Conservation (phyloP, 64 coral and sea anemone genomes). For the Hydrozoanthus tunicans region DNA sequence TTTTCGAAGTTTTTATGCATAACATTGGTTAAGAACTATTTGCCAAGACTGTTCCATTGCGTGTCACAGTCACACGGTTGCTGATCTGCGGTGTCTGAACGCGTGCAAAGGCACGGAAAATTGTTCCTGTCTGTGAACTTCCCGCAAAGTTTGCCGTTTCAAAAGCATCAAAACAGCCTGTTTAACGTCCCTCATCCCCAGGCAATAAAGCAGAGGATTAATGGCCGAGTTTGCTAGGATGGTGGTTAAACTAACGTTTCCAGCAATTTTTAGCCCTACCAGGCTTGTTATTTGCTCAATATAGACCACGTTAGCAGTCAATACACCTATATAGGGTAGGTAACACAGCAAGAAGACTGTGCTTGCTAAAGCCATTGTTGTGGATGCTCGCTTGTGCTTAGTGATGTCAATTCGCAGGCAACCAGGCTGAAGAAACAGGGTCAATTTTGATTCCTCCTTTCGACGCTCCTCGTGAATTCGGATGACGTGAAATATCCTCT, state of each 20-base stretch:
- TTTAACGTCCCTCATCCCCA: slow-evolving; percentile 42
- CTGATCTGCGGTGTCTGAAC: slow-evolving; percentile 1
- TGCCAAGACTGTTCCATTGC: no score
- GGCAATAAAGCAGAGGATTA: slow-evolving; percentile 39
- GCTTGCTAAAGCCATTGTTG: slow-evolving; percentile 39
- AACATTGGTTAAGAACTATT: no score
- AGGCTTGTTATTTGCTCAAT: slow-evolving; percentile 35
- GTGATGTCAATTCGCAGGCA: slow-evolving; percentile 4
- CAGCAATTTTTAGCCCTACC: slow-evolving; percentile 42
- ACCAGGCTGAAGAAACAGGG: slow-evolving; percentile 14
- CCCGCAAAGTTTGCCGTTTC: neutral
- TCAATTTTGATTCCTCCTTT: slow-evolving; percentile 11
- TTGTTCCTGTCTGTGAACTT: neutral
- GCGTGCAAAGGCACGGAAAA: neutral
- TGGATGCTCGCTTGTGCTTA: slow-evolving; percentile 44
- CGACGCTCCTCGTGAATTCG: slow-evolving; percentile 44
- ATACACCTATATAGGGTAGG: slow-evolving; percentile 48
- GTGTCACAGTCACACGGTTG: neutral
- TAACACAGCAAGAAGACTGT: slow-evolving; percentile 29
- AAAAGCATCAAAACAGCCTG: slow-evolving; percentile 35
- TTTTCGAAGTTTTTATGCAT: no score
- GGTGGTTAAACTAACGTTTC: slow-evolving; percentile 30
- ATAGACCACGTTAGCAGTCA: slow-evolving; percentile 49
- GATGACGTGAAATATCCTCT: slow-evolving; percentile 52
- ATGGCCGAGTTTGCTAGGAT: slow-evolving; percentile 40